Conservation (phyloP, 2,113 vertebrate genomes). For the Propithecus coquereli region DNA sequence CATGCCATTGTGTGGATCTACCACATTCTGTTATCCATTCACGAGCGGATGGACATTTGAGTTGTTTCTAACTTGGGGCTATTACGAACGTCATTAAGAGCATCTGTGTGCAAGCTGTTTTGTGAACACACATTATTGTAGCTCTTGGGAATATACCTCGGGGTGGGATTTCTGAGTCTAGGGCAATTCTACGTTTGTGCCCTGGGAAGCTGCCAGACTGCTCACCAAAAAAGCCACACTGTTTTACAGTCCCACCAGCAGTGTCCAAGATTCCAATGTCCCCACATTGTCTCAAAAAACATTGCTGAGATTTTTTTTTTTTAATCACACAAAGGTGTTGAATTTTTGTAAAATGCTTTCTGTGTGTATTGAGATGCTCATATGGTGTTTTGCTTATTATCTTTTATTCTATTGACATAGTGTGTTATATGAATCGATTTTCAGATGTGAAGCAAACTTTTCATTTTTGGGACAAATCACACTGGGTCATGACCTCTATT, state of each 20-base stretch:
- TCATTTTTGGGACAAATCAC: neutral
- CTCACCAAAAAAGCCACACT: neutral
- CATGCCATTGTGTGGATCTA: fast-evolving
- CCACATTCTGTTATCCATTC: neutral
- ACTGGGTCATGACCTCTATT: neutral
- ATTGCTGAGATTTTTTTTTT: neutral
- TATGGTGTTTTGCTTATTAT: neutral
- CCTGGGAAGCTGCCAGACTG: neutral
- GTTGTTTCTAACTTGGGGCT: neutral
- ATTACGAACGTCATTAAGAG: neutral
- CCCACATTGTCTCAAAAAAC: neutral
- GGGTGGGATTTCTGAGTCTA: neutral
- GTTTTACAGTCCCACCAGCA: neutral
- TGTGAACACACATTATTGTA: neutral
- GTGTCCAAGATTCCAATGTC: fast-evolving
- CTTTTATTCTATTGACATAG: neutral
- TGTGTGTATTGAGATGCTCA: neutral
- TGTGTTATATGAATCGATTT: neutral
- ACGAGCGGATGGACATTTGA: neutral
- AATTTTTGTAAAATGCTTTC: neutral
- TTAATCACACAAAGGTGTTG: neutral
- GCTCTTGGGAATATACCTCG: neutral
- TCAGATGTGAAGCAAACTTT: neutral
- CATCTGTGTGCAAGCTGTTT: neutral
- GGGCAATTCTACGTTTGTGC: too few species aligned